Percentiles rank a stretch among this genome's conserved stretches.
phyloP scores from a whole-genome alignment of 2,113 vertebrate genomes.

The Callocephalon fimbriatum region DNA sequence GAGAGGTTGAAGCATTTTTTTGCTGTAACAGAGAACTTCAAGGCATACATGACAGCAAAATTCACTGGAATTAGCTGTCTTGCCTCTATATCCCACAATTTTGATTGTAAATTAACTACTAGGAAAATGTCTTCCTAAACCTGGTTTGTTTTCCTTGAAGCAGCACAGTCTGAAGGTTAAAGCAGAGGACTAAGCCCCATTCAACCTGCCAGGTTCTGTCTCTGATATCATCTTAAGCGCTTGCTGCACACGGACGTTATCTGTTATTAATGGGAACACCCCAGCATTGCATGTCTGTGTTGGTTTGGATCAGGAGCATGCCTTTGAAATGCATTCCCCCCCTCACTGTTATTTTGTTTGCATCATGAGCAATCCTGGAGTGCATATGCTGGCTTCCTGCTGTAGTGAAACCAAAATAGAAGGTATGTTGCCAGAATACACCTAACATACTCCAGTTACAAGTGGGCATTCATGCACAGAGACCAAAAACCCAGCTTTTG shows the following conservation, averaged over 20 bases:
- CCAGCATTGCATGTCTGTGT: fast-evolving
- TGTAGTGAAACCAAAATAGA: not conserved
- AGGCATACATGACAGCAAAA: not conserved
- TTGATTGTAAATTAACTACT: not conserved
- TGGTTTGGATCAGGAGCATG: not conserved
- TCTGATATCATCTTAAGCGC: not conserved
- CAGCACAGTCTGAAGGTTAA: not conserved
- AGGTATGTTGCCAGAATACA: not conserved
- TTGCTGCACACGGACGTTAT: not conserved
- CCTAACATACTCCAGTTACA: not conserved
- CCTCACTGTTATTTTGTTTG: not conserved
- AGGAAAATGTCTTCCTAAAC: not conserved
- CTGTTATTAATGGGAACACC: not conserved
- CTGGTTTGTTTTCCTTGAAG: not conserved
- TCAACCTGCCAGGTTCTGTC: not conserved
- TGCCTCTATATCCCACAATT: not conserved
- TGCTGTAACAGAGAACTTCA: not conserved
- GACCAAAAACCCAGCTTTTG: not conserved
- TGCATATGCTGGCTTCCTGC: not conserved
- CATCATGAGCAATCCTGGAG: not conserved
- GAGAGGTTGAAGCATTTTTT: not conserved
- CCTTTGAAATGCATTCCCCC: not conserved
- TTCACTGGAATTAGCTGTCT: not conserved
- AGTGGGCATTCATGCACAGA: not conserved
- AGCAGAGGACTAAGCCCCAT: not conserved